phyloP scores from a whole-genome alignment of 2,113 vertebrate species.

The Alectura lathami region DNA sequence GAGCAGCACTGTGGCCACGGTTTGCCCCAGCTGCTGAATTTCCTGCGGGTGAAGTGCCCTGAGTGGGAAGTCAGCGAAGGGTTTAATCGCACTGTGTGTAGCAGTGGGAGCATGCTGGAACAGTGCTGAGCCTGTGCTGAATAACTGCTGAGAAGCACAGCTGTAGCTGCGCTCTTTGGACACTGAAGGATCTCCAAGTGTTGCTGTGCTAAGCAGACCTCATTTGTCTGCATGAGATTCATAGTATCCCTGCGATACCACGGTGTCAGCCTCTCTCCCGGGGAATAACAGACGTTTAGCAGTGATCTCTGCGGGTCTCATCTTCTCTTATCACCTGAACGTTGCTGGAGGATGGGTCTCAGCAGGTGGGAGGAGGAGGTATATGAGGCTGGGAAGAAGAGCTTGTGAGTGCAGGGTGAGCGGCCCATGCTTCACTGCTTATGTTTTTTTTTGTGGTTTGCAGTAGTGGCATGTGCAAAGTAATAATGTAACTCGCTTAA shows the following conservation, averaged over 20 bases:
- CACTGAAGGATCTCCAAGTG: background rate
- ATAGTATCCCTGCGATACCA: background rate
- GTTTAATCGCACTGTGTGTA: background rate
- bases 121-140: background rate
- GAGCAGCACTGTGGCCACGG: background rate
- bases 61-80: background rate
- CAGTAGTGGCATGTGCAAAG: background rate
- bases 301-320: background rate
- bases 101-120: rapidly evolving
- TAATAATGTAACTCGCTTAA: background rate
- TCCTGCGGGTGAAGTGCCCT: background rate
- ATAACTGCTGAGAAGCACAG: background rate
- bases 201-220: background rate
- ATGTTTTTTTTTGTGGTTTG: background rate
- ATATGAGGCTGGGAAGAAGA: background rate
- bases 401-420: background rate
- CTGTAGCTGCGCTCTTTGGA: background rate
- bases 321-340: background rate
- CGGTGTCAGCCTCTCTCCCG: background rate
- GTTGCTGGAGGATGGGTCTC: background rate
- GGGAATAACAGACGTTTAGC: background rate
- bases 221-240: background rate
- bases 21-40: background rate
- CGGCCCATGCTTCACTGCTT: background rate
- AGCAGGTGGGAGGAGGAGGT: background rate